These are phyloP conservation scores for Dynastes grantii DNA, from an alignment of 2,888 invertebrate genomes.

Conservation along the genomic window DNA sequence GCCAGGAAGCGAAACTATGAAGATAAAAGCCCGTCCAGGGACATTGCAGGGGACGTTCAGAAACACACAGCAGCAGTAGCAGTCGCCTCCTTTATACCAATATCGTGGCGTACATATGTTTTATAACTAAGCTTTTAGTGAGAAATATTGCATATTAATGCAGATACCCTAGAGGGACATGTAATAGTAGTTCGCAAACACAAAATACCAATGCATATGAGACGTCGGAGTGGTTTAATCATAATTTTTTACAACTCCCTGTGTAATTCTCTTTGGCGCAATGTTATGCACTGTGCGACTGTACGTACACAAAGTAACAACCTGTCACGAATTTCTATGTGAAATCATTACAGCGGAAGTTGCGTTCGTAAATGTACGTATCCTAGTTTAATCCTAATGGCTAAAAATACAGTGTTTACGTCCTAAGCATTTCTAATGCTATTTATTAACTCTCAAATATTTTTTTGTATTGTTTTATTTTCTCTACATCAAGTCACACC, in stretches of 20 bases:
- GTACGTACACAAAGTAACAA: conserved; percentile 18
- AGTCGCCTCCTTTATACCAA: conserved; percentile 37
- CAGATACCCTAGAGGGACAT: conserved; percentile 48
- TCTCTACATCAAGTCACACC: no score
- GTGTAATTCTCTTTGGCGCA: conserved; percentile 7
- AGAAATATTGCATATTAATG: conserved; percentile 58
- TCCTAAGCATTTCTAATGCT: not conserved
- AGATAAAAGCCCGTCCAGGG: conserved; percentile 60
- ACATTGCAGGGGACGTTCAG: conserved; percentile 54
- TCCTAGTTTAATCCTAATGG: no score
- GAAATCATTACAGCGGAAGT: no score
- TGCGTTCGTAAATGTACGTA: no score
- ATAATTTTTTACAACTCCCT: conserved; percentile 19
- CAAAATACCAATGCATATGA: conserved; percentile 47
- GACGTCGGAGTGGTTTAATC: conserved; percentile 21
- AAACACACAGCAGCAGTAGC: conserved; percentile 39
- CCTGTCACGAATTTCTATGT: conserved; percentile 5
- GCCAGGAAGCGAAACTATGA: conserved; percentile 56
- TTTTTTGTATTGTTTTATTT: not conserved
- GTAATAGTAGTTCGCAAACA: conserved; percentile 42
- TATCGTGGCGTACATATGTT: conserved; percentile 21
- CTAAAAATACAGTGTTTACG: not conserved
- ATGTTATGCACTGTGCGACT: not conserved
- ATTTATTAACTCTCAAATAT: not conserved
- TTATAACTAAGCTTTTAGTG: conserved; percentile 52